Conservation (phyloP, 2,888 invertebrate genomes). For the Clusia tigrina region DNA sequence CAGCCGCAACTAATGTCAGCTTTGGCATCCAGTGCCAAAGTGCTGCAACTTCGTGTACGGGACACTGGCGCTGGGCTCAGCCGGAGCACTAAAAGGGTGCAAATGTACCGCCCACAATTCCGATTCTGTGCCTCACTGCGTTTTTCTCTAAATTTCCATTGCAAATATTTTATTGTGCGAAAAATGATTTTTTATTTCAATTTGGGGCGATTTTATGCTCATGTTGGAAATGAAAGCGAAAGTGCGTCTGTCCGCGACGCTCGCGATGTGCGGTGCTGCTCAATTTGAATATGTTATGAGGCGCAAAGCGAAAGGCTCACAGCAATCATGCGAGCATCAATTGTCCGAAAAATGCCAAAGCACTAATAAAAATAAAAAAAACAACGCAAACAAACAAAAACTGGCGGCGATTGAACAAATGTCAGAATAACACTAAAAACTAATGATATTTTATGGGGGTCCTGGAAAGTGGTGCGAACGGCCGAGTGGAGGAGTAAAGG, state of each 20-base stretch:
- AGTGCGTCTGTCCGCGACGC: constrained; percentile 5
- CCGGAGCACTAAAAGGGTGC: constrained; percentile 22
- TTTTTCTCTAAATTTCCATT: constrained; percentile 44
- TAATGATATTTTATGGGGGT: constrained; percentile 49
- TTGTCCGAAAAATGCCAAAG: constrained; percentile 31
- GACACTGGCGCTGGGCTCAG: constrained; percentile 17
- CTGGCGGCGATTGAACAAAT: background rate
- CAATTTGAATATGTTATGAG: constrained; percentile 57
- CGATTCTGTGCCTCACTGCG: constrained; percentile 17
- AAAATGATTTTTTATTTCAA: constrained; percentile 57
- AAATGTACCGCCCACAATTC: constrained; percentile 13
- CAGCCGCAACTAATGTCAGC: constrained; percentile 21
- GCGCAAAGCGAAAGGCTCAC: constrained; percentile 46
- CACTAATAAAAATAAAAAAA: constrained; percentile 45
- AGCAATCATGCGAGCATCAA: constrained; percentile 44
- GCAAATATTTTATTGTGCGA: constrained; percentile 58
- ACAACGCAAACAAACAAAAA: background rate
- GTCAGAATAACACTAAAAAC: constrained; percentile 49
- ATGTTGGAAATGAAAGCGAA: constrained; percentile 20
- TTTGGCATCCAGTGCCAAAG: background rate
- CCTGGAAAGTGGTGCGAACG: background rate
- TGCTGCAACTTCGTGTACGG: background rate
- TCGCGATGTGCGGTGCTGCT: constrained; percentile 49
- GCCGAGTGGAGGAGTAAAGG: too few relatives aligned
- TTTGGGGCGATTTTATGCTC: constrained; percentile 38